These are phyloP conservation scores for Mactromeris polynyma DNA, from an alignment of 2,888 invertebrate species.

Conservation along the genomic window DNA sequence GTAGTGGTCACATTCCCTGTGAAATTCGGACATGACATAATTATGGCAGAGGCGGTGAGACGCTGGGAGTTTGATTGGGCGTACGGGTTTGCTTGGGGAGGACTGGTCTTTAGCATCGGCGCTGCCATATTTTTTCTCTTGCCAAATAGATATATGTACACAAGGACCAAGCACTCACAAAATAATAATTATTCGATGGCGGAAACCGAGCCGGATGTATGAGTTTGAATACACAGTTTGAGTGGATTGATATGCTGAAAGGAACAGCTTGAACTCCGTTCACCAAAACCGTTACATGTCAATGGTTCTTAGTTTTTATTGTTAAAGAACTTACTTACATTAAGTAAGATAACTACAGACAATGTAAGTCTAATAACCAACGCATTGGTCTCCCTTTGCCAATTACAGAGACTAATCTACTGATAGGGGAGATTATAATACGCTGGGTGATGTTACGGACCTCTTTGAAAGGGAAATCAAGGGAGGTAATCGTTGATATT, in stretches of 20 bases:
- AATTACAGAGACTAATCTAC: too few relatives aligned
- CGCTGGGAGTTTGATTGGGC: slow-evolving; percentile 81
- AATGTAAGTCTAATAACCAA: too few relatives aligned
- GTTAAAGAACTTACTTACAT: too few relatives aligned
- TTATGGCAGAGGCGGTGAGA: slow-evolving; percentile 53
- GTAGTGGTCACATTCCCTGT: slow-evolving; percentile 79
- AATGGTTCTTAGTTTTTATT: too few relatives aligned
- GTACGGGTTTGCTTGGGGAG: slow-evolving; percentile 80
- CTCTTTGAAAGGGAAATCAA: too few relatives aligned
- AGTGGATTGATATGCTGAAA: neutral
- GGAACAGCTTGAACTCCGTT: too few relatives aligned
- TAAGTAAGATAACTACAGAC: too few relatives aligned
- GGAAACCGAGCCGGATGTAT: neutral
- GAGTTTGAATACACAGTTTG: neutral
- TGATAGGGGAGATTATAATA: too few relatives aligned
- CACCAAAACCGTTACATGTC: too few relatives aligned
- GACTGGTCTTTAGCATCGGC: slow-evolving; percentile 77
- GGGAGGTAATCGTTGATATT: too few relatives aligned
- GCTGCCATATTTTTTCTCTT: slow-evolving; percentile 76
- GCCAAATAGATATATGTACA: slow-evolving; percentile 41
- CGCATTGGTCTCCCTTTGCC: too few relatives aligned
- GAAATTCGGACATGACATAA: slow-evolving; percentile 77
- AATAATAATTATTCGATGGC: slow-evolving; percentile 11
- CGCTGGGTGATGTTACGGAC: too few relatives aligned
- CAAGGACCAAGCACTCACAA: neutral